These are phyloP conservation scores for Carlito syrichta DNA, from an alignment of 2,113 vertebrate species.

Conservation along the genomic window DNA sequence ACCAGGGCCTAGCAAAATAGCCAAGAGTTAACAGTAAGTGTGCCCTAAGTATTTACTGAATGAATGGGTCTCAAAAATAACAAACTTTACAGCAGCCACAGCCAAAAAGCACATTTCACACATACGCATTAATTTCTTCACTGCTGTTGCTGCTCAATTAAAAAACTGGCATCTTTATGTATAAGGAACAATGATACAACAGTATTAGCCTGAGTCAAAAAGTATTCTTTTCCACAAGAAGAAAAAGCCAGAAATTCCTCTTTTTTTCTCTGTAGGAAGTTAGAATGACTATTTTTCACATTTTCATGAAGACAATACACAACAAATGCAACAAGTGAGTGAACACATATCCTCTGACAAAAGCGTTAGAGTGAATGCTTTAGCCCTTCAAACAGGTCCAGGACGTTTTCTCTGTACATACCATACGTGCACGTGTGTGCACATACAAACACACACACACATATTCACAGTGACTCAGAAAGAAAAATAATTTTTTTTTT, in stretches of 20 bases:
- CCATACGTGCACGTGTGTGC: accelerated
- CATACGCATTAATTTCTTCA: background rate
- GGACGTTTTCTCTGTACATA: background rate
- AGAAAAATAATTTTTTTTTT: too few relatives aligned
- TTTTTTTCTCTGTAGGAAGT: background rate
- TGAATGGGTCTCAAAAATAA: background rate
- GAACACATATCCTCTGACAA: background rate
- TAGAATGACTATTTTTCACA: background rate
- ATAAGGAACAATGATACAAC: background rate
- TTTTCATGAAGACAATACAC: background rate
- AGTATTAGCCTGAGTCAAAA: background rate
- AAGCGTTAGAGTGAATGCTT: background rate
- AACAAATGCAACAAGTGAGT: background rate
- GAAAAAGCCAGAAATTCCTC: background rate
- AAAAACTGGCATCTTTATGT: background rate
- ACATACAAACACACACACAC: accelerated
- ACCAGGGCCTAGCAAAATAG: background rate
- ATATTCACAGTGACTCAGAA: background rate
- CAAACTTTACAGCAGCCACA: background rate
- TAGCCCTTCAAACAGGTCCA: background rate
- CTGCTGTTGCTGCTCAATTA: background rate
- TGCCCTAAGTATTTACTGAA: background rate
- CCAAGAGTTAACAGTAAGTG: background rate
- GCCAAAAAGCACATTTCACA: background rate
- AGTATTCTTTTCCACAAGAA: background rate